Base-by-base conservation (phyloP, 92 coral and sea anemone genomes). In the Scolanthus callimorphus region DNA sequence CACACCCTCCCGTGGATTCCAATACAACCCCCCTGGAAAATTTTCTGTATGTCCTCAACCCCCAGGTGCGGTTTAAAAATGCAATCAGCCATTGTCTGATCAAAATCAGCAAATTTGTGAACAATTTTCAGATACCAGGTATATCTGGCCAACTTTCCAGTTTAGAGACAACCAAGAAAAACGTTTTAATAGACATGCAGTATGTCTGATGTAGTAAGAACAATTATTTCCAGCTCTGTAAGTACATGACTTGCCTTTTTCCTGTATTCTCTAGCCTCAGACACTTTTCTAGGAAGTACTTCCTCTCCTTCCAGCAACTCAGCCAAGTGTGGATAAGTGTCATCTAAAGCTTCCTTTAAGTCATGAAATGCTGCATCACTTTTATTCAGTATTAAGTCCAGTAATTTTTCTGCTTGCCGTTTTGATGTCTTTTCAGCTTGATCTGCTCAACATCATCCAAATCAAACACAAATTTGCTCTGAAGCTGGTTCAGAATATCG, bases 181-280 rank as follows among this genome's bases (percentile, higher is more conserved):
- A n/a, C n/a, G n/a, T n/a, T n/a, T n/a, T n/a, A n/a, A n/a, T n/a
- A n/a, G n/a, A n/a, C n/a, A n/a, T n/a, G n/a, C n/a, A n/a, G n/a
- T n/a, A n/a, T n/a, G n/a, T n/a, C n/a, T n/a, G n/a, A n/a, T n/a
- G n/a, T n/a, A n/a, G n/a, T n/a, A n/a, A n/a, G n/a, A n/a, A n/a
- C n/a, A n/a, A n/a, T n/a, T n/a, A n/a, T n/a, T n/a, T n/a, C n/a
- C n/a, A n/a, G n/a, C n/a, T n/a, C n/a, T n/a, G n/a, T n/a, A n/a
- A n/a, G n/a, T n/a, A n/a, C n/a, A n/a, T n/a, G n/a, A n/a, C n/a
- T 46, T 62, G 88, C 96, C 98, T 77, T 73, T 80, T 22, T 84
- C 94, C 26, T 61, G 85, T 8, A 69, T 9, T 88, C 90, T 25
- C 72, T 70, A 4, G 65, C 67, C 21, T 71, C 74, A 19, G 98